Conservation (phyloP, 1,140 invertebrate species). For the Bombus pyrosoma region DNA sequence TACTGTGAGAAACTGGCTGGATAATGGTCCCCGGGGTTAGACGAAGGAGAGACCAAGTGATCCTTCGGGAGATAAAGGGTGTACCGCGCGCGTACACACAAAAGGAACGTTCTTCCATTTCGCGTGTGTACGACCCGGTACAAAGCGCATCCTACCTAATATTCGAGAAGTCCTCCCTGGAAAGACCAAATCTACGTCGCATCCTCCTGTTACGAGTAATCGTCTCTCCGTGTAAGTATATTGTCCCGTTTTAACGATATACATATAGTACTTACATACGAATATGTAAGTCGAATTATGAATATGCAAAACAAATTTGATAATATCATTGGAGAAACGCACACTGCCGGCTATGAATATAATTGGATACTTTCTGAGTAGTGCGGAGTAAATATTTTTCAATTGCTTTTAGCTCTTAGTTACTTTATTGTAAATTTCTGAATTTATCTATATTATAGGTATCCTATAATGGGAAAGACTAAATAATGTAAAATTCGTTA, state of each 20-base stretch:
- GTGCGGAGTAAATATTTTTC: no score
- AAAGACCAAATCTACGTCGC: conserved; percentile 61
- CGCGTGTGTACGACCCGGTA: conserved; percentile 50
- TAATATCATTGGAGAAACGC: no score
- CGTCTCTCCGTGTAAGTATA: background rate
- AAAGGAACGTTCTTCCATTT: conserved; percentile 51
- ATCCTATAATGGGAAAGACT: no score
- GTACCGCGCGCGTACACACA: conserved; percentile 69
- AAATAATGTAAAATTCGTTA: no score
- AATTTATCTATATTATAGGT: no score
- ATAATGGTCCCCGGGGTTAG: conserved; percentile 72
- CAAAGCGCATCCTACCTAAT: conserved; percentile 54
- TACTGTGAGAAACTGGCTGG: conserved; percentile 70
- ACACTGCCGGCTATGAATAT: no score
- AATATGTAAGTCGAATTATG: no score
- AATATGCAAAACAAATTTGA: no score
- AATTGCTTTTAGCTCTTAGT: no score
- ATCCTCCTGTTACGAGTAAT: conserved; percentile 58
- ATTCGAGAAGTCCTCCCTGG: conserved; percentile 46
- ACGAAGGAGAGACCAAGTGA: conserved; percentile 72
- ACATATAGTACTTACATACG: background rate
- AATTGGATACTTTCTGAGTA: no score
- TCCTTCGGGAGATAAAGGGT: conserved; percentile 74
- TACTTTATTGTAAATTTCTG: no score
- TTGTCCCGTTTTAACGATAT: background rate